phyloP scores from a whole-genome alignment of 2,888 invertebrate species.

The Epistrophe eligans region DNA sequence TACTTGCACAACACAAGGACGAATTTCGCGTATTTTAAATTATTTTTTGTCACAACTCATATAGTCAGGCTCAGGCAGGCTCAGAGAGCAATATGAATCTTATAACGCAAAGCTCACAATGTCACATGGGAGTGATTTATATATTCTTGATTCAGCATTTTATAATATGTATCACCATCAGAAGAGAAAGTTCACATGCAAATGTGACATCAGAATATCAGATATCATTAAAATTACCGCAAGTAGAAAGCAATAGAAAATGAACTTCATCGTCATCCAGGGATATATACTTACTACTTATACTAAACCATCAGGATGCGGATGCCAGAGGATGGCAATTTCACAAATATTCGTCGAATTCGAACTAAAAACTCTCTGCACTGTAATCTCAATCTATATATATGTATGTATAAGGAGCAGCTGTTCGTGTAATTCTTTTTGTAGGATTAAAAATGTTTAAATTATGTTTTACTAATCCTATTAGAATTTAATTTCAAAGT shows the following conservation, averaged over 20 bases:
- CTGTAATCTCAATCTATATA: conserved; percentile 7
- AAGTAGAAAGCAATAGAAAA: background rate
- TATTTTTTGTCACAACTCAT: conserved; percentile 25
- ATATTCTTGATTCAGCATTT: conserved; percentile 24
- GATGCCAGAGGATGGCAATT: conserved; percentile 1
- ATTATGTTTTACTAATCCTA: conserved; percentile 70
- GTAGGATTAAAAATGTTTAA: conserved; percentile 60
- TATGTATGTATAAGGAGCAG: too few species aligned
- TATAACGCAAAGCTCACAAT: conserved; percentile 22
- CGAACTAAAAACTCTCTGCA: background rate
- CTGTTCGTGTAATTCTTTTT: conserved; percentile 25
- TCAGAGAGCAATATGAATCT: conserved; percentile 7
- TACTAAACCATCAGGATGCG: too few species aligned
- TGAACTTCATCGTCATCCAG: background rate
- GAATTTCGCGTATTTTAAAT: conserved; percentile 29
- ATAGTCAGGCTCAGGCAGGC: conserved; percentile 12
- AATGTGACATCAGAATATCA: conserved; percentile 10
- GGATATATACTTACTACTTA: too few species aligned
- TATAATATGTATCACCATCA: background rate
- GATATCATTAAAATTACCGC: conserved; percentile 27
- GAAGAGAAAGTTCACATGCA: conserved; percentile 24
- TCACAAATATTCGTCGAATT: background rate
- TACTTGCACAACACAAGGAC: background rate
- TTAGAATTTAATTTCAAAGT: conserved; percentile 57
- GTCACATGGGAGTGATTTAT: conserved; percentile 37